Evolutionary conservation across 2,888 invertebrate species (phyloP), one percentile per base, ranked within the genome.

Genomic region (Ennomos quercinarius): DNA sequence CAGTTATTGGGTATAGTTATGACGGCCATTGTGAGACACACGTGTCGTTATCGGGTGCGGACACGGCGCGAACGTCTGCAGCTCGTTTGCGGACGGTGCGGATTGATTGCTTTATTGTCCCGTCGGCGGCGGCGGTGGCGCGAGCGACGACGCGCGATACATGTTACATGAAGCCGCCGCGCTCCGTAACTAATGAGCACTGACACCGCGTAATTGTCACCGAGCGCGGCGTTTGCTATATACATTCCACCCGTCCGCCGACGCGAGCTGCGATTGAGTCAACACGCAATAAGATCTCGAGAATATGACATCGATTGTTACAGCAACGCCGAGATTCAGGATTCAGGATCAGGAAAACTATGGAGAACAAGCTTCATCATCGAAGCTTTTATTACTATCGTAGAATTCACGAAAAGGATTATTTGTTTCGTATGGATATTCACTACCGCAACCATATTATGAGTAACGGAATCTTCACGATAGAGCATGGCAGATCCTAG

Each of bases 71-170:
- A 70, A 66, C 70, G 75, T 72, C 69, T 69, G 77, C 76, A 76
- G 82, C 82, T 85, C 81, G 83, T 84, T 87, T 85, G 80, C 73
- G 80, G 78, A 74, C 73, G 73, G 73, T 77, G 77, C 80, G 81
- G 86, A 87, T 88, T 91, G 91, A 91, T 90, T 90, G 89, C 90
- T 91, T 89, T 89, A 91, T 91, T 91, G 91, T 89, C 78, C 80
- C 77, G 81, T 78, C 78, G 74, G 70, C 65, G 72, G 72, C 73
- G 57, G 66, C 73, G 74, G 73, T 63, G 66, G 73, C 70, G 79
- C 71, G 66, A 64, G 59, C 40, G 74, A 73, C 82, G 85, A 89
- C 86, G 87, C 87, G 88, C 78, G 73, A 87, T 88, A 89, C 89
- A 89, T 91, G 88, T 88, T 87, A 89, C 91, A 91, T 90, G 91